These are phyloP conservation scores for Oryzias melastigma DNA, from an alignment of 2,113 vertebrate species.

Conservation along the genomic window DNA sequence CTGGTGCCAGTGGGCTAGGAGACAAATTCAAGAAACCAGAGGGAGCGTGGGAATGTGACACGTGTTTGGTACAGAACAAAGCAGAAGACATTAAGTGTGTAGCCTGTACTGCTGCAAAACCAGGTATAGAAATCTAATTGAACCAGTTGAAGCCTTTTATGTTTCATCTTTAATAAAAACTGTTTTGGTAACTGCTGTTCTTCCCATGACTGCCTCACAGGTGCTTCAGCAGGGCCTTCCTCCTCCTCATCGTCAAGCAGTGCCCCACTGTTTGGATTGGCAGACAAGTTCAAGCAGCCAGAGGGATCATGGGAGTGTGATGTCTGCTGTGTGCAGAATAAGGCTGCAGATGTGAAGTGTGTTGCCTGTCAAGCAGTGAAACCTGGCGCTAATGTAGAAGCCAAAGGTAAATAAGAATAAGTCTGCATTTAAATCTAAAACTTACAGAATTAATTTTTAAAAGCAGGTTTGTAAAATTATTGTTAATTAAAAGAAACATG, in stretches of 20 bases:
- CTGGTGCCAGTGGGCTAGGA: slow-evolving; percentile 81
- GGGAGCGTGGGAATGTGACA: slow-evolving; percentile 89
- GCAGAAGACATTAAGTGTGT: slow-evolving; percentile 87
- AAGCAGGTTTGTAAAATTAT: not conserved
- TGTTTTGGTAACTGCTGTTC: slow-evolving; percentile 1
- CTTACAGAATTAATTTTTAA: not conserved
- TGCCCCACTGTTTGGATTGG: slow-evolving; percentile 79
- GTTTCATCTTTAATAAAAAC: no score
- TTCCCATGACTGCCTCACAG: slow-evolving; percentile 12
- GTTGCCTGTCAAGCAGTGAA: slow-evolving; percentile 86
- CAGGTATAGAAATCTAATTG: slow-evolving; percentile 70
- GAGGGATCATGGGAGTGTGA: slow-evolving; percentile 91
- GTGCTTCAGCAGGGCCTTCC: slow-evolving; percentile 22
- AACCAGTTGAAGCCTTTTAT: no score
- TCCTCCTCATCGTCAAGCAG: slow-evolving; percentile 60
- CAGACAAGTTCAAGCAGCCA: slow-evolving; percentile 90
- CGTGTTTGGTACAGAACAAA: slow-evolving; percentile 88
- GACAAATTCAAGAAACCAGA: slow-evolving; percentile 90
- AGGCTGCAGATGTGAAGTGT: slow-evolving; percentile 85
- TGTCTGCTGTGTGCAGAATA: slow-evolving; percentile 86
- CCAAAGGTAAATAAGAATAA: slow-evolving; percentile 81
- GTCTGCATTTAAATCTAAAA: no score
- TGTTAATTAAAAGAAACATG: not conserved
- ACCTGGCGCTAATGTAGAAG: slow-evolving; percentile 82
- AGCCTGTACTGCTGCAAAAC: slow-evolving; percentile 85